phyloP scores from a whole-genome alignment of 1,140 invertebrate genomes.

The Drosophila auraria region DNA sequence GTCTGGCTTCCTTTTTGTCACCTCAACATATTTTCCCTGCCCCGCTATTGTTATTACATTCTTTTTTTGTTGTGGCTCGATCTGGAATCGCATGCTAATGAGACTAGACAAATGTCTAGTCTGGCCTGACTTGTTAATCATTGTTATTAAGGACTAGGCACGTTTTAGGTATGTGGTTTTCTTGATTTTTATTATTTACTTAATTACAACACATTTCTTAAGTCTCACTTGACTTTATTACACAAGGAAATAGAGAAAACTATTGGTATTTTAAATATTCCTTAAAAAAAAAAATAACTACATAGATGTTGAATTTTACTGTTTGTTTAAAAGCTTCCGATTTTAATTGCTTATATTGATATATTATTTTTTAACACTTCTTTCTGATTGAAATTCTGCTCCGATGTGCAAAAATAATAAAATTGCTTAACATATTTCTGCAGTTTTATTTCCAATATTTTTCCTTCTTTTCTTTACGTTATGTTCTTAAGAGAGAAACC shows the following conservation, averaged over 20 bases:
- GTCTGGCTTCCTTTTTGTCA: slow-evolving; percentile 27
- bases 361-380: too few species aligned
- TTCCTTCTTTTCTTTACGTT: not conserved
- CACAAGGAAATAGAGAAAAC: too few species aligned
- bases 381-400: not conserved
- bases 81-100: slow-evolving; percentile 38
- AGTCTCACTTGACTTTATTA: too few species aligned
- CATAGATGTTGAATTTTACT: too few species aligned
- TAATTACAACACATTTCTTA: not conserved
- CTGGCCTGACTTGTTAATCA: slow-evolving; percentile 25
- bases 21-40: not conserved
- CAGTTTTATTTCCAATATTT: not conserved
- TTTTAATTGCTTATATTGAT: not conserved
- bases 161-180: slow-evolving; percentile 2
- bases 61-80: slow-evolving; percentile 9
- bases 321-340: too few species aligned
- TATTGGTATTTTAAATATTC: too few species aligned
- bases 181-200: not conserved
- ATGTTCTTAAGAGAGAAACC: not conserved
- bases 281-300: too few species aligned
- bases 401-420: not conserved
- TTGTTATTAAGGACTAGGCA: slow-evolving; percentile 5
- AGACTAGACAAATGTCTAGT: slow-evolving; percentile 35
- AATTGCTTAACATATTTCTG: slow-evolving; percentile 11
- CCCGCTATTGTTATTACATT: slow-evolving; percentile 26